Base-by-base conservation (phyloP, 35 echinoderm and acorn worm genomes). In the Stichopus chloronotus region DNA sequence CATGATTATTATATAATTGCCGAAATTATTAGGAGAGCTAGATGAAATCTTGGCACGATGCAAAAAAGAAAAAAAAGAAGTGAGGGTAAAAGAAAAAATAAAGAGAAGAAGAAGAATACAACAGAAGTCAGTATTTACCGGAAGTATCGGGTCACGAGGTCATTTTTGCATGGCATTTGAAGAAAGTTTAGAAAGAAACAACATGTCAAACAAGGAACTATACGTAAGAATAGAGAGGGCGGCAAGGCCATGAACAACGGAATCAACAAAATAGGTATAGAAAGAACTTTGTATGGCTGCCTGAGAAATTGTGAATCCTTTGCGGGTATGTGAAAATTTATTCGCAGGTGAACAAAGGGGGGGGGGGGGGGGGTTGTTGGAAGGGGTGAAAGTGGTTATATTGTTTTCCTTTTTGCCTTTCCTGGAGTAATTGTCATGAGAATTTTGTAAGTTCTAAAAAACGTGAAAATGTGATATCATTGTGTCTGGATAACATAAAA, bases 71-170 rank as follows among this genome's bases (percentile, higher is more conserved):
- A 65, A 13, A 65, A 65, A 65, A 13, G 9, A 65, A 65, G 10
- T 13, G 17, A 17, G 17, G 17, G 61, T 63, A 63, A 72, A 72
- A 65, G 10, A 65, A 65, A 65, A 17, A 43, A 65, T 65, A 65
- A 65, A 17, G 17, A 65, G 61, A 65, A 65, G 61, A 63, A 63
- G 60, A 65, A 65, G 11, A 65, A 72, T 72, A n/a, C 69, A n/a
- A 72, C 12, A 72, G 69, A 72, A 72, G 11, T 72, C 69, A 72
- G 69, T 72, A 72, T 74, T 74, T 74, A 74, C 69, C 69, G 69
- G 69, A 74, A 74, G 69, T 74, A 74, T 74, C 69, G 69, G 69
- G 69, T 74, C 69, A 74, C 69, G 69, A 74, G 69, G 69, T 74
- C 69, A 74, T 74, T 74, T 43, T 74, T 74, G 69, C 69, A 74